Evolutionary conservation across 2,888 invertebrate genomes (phyloP).

Genomic region (Caenorhabditis becei): DNA sequence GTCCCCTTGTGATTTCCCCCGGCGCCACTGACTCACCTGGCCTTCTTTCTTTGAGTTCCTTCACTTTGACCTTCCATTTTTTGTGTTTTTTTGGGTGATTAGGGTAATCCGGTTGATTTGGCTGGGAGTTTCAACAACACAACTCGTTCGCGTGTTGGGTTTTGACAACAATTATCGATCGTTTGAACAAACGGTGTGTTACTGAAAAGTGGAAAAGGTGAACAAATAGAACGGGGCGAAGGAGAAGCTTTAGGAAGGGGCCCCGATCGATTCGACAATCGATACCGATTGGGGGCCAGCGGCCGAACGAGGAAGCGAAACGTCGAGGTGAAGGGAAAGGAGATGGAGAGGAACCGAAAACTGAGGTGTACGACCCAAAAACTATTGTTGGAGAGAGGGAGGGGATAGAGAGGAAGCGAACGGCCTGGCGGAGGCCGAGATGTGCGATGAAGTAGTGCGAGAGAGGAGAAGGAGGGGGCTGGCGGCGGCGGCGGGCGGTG

Average conservation of each 20-base stretch:
- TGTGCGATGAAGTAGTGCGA: neutral
- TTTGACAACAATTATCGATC: slow-evolving; percentile 30
- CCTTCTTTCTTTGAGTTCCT: slow-evolving; percentile 36
- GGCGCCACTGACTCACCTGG: slow-evolving; percentile 22
- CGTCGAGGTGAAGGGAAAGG: neutral
- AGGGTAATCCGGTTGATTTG: slow-evolving; percentile 15
- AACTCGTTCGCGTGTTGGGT: slow-evolving; percentile 34
- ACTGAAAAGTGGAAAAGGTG: slow-evolving; percentile 27
- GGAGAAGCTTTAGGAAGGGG: too few species aligned
- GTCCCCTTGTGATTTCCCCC: neutral
- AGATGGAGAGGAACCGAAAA: slow-evolving; percentile 29
- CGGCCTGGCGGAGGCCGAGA: neutral
- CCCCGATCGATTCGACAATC: slow-evolving; percentile 37
- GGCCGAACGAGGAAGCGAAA: slow-evolving; percentile 29
- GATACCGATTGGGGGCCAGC: slow-evolving; percentile 1
- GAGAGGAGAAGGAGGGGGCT: neutral
- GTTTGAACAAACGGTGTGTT: slow-evolving; percentile 44
- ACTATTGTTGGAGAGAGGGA: slow-evolving; percentile 51
- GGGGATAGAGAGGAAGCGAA: slow-evolving; percentile 19
- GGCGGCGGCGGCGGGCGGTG: slow-evolving; percentile 24
- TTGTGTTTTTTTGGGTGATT: slow-evolving; percentile 8
- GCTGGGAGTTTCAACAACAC: slow-evolving; percentile 37
- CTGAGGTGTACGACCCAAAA: slow-evolving; percentile 56
- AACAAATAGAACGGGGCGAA: slow-evolving; percentile 31
- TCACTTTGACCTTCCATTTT: slow-evolving; percentile 55